phyloP scores from a whole-genome alignment of 2,888 invertebrate genomes.

The Coremacera marginata region DNA sequence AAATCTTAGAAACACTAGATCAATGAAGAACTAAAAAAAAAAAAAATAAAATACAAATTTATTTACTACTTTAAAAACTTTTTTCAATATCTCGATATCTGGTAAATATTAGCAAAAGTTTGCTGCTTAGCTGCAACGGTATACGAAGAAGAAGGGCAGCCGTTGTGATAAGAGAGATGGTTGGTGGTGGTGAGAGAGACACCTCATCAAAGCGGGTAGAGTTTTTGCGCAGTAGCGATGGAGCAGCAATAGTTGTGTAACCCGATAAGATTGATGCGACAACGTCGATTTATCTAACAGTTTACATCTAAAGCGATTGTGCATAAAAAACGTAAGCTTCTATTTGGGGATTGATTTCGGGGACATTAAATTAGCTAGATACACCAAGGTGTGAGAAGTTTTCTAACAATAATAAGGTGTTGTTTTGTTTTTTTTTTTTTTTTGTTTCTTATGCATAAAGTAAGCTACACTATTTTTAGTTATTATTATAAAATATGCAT shows the following conservation, averaged over 20 bases:
- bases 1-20: slow-evolving; percentile 19
- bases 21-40: no score
- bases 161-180: background rate
- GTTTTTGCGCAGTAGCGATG: slow-evolving; percentile 1
- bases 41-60: slow-evolving; percentile 18
- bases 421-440: no score
- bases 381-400: no score
- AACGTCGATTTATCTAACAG: no score
- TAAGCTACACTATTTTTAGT: no score
- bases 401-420: no score
- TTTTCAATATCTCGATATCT: slow-evolving; percentile 20
- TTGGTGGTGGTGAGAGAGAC: background rate
- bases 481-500: no score
- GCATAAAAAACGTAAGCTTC: no score
- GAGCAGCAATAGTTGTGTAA: slow-evolving; percentile 4
- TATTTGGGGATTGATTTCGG: no score
- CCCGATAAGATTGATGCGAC: background rate
- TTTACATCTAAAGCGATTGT: no score
- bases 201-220: background rate
- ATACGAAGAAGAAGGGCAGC: background rate
- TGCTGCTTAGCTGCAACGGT: slow-evolving; percentile 13
- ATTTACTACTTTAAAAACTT: slow-evolving; percentile 24
- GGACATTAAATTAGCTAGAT: no score
- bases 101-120: slow-evolving; percentile 10
- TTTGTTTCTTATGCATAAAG: no score